Percentiles rank a stretch among this genome's conserved stretches.
Conservation (phyloP, 2,888 invertebrate genomes). For the Ctena decussata region DNA sequence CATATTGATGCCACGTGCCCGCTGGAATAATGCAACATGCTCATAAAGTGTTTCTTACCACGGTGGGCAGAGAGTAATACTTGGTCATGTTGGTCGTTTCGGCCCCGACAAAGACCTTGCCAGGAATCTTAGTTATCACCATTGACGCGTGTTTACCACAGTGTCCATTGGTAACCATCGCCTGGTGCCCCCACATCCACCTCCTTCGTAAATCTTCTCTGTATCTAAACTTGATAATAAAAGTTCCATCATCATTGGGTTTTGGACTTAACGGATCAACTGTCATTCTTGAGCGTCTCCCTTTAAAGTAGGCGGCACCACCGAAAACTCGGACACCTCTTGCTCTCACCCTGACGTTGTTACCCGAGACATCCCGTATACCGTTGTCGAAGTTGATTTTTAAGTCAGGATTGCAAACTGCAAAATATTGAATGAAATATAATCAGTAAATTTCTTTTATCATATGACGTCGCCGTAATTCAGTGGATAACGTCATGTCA, state of each 20-base stretch:
- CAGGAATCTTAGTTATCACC: conserved; percentile 43
- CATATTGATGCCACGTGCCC: too few relatives aligned
- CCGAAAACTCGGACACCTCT: background rate
- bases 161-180: conserved; percentile 59
- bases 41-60: too few relatives aligned
- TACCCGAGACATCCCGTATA: conserved; percentile 45
- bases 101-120: conserved; percentile 43
- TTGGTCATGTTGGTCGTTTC: conserved; percentile 40
- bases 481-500: too few relatives aligned
- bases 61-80: conserved; percentile 40
- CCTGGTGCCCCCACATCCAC: conserved; percentile 24
- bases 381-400: conserved; percentile 34
- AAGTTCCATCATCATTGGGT: conserved; percentile 41
- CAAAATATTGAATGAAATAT: too few relatives aligned
- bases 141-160: conserved; percentile 50
- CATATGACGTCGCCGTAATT: too few relatives aligned
- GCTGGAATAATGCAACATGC: too few relatives aligned
- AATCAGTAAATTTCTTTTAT: too few relatives aligned
- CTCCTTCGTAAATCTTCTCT: background rate
- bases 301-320: conserved; percentile 54
- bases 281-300: conserved; percentile 29
- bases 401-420: conserved; percentile 62
- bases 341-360: conserved; percentile 30
- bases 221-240: conserved; percentile 57
- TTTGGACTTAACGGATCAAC: conserved; percentile 44